A percentile compares a stretch with the other conserved stretches of the same genome.
Evolutionary conservation across 2,113 vertebrate genomes (phyloP).

Genomic region (Anser brachyrhynchus): DNA sequence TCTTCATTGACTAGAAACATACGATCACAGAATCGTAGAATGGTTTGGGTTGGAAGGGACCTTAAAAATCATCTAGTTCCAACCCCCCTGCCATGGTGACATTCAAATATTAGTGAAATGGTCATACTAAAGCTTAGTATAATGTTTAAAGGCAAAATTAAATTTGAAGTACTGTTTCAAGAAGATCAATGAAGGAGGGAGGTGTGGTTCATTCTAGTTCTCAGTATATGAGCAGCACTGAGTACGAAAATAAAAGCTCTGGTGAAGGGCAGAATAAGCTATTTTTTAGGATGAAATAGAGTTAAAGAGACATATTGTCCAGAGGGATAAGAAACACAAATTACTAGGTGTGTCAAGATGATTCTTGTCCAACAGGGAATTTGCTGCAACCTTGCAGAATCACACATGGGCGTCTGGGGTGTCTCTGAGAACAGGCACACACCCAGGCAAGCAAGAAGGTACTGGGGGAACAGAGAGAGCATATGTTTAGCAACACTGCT

Average conservation of each 20-base stretch:
- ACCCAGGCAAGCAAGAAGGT: background rate
- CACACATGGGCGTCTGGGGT: fast-evolving
- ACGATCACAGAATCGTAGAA: too few relatives aligned
- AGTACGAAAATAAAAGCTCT: background rate
- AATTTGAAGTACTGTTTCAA: background rate
- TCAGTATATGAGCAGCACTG: background rate
- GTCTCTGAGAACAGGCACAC: background rate
- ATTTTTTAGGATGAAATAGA: background rate
- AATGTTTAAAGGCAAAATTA: background rate
- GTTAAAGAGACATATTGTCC: background rate
- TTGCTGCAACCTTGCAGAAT: background rate
- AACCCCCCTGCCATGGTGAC: background rate
- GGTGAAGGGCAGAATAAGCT: background rate
- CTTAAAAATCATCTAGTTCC: too few relatives aligned
- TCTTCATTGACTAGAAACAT: background rate
- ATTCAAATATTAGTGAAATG: background rate
- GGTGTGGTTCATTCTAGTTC: fast-evolving
- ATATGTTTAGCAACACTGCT: background rate
- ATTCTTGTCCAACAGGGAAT: background rate
- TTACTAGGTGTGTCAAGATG: background rate
- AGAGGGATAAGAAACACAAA: background rate
- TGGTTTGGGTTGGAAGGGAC: too few relatives aligned
- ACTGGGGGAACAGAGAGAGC: fast-evolving
- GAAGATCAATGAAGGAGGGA: background rate
- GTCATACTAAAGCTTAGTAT: background rate